Base-by-base conservation (phyloP, 2,888 invertebrate species). In the Ichneumoninae sp. region DNA sequence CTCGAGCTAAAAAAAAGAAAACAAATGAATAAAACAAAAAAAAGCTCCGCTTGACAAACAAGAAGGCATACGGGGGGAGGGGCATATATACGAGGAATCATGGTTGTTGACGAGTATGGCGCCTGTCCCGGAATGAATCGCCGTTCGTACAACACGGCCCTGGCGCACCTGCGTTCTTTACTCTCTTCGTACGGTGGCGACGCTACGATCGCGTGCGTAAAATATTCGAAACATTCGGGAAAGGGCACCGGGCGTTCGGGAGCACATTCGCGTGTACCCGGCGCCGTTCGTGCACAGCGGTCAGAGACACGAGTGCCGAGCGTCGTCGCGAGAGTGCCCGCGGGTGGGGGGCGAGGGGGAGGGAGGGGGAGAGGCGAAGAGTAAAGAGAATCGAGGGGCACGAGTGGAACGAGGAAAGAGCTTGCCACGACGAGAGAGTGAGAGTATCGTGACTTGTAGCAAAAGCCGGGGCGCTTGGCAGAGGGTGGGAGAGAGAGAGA, bases 201-300 rank as follows among this genome's bases (percentile, higher is more conserved):
- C 89, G 71, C 82, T 83, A 47, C 50, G 63, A 82, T 83, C 77
- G 83, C 66, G 47, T 70, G 47, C 89, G 89, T 88, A 83, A 92
- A 92, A 90, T 89, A 91, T 90, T 89, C 81, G 86, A 90, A 88
- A 65, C 86, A 71, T 40, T 36, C 76, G 89, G 87, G 81, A 87
- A 88, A 88, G 87, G 87, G 88, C 88, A 88, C 83, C 83, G 83
- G 76, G 73, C 78, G 82, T 77, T 81, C 77, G 81, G 81, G 65
- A 88, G 87, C 85, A 88, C 87, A 89, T 89, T 92, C 92, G 91
- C 88, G 89, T 87, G 88, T 90, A 90, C 88, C 88, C 91, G 92
- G 88, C 89, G 89, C 88, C 88, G 89, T 91, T 95, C 95, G 95
- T 95, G 95, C 95, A 94, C 95, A 95, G 95, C 94, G 94, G 92